Conservation (phyloP, 2,888 invertebrate genomes). For the Caenorhabditis becei region DNA sequence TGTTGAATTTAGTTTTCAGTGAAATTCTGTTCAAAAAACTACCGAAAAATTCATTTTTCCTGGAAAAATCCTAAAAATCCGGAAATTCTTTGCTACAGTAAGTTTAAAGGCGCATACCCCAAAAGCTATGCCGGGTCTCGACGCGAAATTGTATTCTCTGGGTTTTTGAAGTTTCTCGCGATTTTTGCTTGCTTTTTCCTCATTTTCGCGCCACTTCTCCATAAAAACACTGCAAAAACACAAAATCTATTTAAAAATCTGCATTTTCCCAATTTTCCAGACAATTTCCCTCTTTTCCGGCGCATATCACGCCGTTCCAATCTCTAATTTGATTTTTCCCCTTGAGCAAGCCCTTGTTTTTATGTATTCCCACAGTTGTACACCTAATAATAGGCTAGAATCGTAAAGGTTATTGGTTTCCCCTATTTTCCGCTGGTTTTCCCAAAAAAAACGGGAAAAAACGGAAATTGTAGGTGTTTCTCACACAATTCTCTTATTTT, state of each 20-base stretch:
- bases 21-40: not conserved
- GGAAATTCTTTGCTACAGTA: not conserved
- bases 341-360: too few relatives aligned
- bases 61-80: not conserved
- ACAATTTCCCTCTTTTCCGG: not conserved
- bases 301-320: too few relatives aligned
- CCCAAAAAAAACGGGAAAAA: not conserved
- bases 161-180: not conserved
- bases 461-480: slow-evolving; percentile 1
- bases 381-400: too few relatives aligned
- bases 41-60: not conserved
- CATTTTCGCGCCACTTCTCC: too few relatives aligned
- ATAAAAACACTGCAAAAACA: not conserved
- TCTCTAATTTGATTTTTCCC: too few relatives aligned
- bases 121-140: not conserved
- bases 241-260: not conserved
- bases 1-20: not conserved
- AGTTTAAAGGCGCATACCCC: not conserved
- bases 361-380: too few relatives aligned
- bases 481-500: not conserved
- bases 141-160: not conserved
- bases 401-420: too few relatives aligned
- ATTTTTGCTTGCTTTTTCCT: not conserved
- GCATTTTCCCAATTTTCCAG: not conserved
- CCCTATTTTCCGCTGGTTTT: not conserved